Percentiles rank a stretch among this genome's conserved stretches.
Conservation (phyloP, 2,797 vertebrate genomes). For the Spinus pinus region DNA sequence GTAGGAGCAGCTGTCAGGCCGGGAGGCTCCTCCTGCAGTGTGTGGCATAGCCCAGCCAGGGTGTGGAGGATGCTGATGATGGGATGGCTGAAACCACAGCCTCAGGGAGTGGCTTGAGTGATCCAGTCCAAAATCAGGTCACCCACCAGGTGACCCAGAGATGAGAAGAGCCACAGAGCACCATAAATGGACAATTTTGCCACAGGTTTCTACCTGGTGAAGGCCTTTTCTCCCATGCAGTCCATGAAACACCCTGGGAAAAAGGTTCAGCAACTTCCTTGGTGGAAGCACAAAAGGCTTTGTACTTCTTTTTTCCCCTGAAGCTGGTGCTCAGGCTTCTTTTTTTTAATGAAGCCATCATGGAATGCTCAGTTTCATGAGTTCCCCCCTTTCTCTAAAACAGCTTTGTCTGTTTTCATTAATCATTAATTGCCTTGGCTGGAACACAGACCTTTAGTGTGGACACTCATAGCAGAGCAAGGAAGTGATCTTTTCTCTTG, state of each 20-base stretch:
- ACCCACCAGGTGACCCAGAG: neutral
- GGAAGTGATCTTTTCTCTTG: neutral
- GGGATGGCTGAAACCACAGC: neutral
- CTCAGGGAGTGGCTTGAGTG: neutral
- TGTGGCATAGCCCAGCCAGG: rapidly evolving
- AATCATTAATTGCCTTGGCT: constrained; percentile 18
- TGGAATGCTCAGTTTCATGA: neutral
- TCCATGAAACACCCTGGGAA: rapidly evolving
- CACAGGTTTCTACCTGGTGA: neutral
- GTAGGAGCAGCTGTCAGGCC: neutral
- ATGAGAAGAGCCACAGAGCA: neutral
- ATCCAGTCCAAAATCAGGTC: neutral
- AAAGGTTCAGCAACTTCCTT: neutral
- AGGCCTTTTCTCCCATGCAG: neutral
- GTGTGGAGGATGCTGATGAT: neutral
- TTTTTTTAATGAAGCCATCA: neutral
- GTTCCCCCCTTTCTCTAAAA: neutral
- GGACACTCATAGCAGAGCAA: neutral
- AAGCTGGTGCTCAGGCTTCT: neutral
- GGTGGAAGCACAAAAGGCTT: neutral
- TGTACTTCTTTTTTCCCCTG: rapidly evolving
- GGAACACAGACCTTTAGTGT: neutral
- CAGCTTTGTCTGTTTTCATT: neutral
- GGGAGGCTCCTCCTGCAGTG: neutral
- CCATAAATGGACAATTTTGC: neutral